These are phyloP conservation scores for Mastomys coucha DNA, from an alignment of 2,113 vertebrate genomes.

Conservation along the genomic window DNA sequence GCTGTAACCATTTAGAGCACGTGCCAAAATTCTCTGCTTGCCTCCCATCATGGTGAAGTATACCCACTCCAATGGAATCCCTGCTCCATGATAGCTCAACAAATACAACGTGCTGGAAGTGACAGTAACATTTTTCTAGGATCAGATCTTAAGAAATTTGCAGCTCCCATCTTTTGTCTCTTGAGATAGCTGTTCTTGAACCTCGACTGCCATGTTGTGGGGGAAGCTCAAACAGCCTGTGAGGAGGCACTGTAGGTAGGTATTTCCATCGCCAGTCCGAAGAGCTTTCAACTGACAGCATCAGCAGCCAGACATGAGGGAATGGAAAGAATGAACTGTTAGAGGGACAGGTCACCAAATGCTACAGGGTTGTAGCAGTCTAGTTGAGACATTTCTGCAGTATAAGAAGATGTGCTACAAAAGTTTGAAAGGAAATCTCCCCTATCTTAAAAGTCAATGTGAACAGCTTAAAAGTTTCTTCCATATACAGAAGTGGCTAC, in stretches of 20 bases:
- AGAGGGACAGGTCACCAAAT: background rate
- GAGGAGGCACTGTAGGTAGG: slow-evolving; percentile 3
- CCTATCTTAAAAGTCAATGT: slow-evolving; percentile 40
- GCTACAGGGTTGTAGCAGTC: background rate
- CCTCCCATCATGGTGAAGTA: background rate
- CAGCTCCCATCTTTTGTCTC: slow-evolving; percentile 28
- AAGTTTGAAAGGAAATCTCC: background rate
- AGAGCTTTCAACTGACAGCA: background rate
- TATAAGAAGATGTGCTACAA: background rate
- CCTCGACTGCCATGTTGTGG: slow-evolving; percentile 34
- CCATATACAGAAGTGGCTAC: background rate
- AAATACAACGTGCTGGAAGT: background rate
- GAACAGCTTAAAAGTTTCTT: background rate
- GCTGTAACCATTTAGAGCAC: background rate
- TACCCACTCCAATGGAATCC: background rate
- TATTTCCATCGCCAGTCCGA: slow-evolving; percentile 44
- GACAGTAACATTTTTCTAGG: background rate
- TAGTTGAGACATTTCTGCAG: background rate
- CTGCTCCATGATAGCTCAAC: background rate
- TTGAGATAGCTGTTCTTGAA: slow-evolving; percentile 49
- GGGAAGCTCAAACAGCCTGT: slow-evolving; percentile 50
- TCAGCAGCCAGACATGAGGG: background rate
- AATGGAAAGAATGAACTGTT: slow-evolving; percentile 14
- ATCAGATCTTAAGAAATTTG: slow-evolving; percentile 10
- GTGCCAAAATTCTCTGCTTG: background rate